Percentiles rank a stretch among this genome's conserved stretches.
These are phyloP conservation scores for Drosophila monieri DNA, from an alignment of 2,888 invertebrate genomes.

Conservation along the genomic window DNA sequence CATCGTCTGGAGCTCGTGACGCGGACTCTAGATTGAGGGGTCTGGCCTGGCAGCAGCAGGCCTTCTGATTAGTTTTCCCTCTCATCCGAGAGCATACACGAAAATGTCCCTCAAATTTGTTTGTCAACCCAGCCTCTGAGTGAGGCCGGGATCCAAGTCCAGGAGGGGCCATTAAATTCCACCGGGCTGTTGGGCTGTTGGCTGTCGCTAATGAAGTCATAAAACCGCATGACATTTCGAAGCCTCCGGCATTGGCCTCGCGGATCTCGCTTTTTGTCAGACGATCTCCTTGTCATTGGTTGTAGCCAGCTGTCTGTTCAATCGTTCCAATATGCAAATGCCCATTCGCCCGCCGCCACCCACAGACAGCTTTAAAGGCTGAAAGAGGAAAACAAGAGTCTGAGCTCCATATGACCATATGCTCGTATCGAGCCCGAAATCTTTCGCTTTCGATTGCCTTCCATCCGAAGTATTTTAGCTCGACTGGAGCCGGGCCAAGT, in stretches of 20 bases:
- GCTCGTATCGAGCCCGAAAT: conserved; percentile 64
- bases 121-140: conserved; percentile 39
- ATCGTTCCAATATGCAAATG: conserved; percentile 77
- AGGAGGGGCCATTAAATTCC: conserved; percentile 65
- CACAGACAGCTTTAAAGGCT: conserved; percentile 57
- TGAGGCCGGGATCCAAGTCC: neutral
- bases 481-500: conserved; percentile 1
- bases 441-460: conserved; percentile 71
- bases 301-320: conserved; percentile 37
- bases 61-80: conserved; percentile 71
- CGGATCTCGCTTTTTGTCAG: conserved; percentile 68
- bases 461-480: neutral
- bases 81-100: conserved; percentile 43
- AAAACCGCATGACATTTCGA: conserved; percentile 82
- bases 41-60: conserved; percentile 7
- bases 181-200: conserved; percentile 14
- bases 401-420: conserved; percentile 61
- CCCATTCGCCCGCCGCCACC: conserved; percentile 69
- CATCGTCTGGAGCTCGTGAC: conserved; percentile 65
- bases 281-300: conserved; percentile 52
- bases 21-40: conserved; percentile 47
- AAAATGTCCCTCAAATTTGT: conserved; percentile 74
- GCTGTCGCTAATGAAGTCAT: conserved; percentile 83
- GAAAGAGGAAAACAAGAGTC: conserved; percentile 27
- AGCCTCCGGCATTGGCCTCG: conserved; percentile 52